These are phyloP conservation scores for Myopa tessellatipennis DNA, from an alignment of 2,888 invertebrate genomes.

Conservation along the genomic window DNA sequence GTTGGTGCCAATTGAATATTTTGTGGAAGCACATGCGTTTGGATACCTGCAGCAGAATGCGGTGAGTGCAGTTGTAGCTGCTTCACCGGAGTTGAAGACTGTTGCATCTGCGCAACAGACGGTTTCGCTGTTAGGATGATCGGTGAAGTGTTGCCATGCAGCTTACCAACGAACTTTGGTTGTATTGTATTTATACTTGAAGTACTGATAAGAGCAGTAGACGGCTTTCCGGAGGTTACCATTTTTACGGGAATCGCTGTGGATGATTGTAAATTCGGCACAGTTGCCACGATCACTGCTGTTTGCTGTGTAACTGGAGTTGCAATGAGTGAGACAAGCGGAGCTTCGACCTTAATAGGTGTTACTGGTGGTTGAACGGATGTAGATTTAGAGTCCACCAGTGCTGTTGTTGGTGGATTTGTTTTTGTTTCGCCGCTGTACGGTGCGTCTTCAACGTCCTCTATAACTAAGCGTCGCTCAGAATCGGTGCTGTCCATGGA, in stretches of 20 bases:
- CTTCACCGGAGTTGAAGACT: constrained; percentile 48
- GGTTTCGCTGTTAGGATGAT: constrained; percentile 39
- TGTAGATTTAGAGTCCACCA: not conserved
- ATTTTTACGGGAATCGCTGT: constrained; percentile 56
- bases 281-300: not conserved
- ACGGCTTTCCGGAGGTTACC: constrained; percentile 27
- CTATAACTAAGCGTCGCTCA: constrained; percentile 74
- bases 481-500: constrained; percentile 76
- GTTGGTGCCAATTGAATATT: not conserved
- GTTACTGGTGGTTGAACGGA: not conserved
- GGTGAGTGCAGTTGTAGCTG: constrained; percentile 49
- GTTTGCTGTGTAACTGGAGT: not conserved
- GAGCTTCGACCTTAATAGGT: not conserved
- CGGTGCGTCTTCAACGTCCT: constrained; percentile 66
- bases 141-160: constrained; percentile 34
- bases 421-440: not conserved
- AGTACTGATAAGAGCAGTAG: constrained; percentile 34
- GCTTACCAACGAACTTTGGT: constrained; percentile 36
- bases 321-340: not conserved
- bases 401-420: not conserved
- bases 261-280: constrained; percentile 1
- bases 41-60: not conserved
- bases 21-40: constrained; percentile 6
- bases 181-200: not conserved
- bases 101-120: constrained; percentile 48